Evolutionary conservation across 1,140 invertebrate genomes (phyloP), one percentile per base, ranked within the genome.

Genomic region (Arion vulgaris): DNA sequence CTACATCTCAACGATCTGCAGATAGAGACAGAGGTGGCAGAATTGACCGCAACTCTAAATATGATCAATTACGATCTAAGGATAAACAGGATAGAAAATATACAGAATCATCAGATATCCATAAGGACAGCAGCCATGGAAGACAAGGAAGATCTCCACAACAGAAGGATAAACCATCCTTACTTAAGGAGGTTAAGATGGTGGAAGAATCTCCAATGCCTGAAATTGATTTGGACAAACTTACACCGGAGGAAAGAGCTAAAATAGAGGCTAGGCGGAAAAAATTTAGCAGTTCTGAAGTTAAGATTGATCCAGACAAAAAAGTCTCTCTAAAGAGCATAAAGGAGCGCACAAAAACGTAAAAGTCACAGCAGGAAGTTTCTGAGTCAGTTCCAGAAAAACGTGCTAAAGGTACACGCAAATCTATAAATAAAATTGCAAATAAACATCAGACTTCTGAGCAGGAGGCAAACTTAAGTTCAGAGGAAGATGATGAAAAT

Each of bases 201-300:
- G 36, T 11, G 1, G 38, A 41, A 41, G 71, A 72, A 26, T 23
- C 71, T n/a, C 38, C 71, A 9, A 39, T 72, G 41, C 73, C 73
- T 38, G n/a, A 73, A 28, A 57, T 74, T 49, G 80, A 81, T 45
- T 39, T 81, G 36, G 71, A 81, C 19, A 81, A 81, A 74, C 80
- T 81, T 81, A 78, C 73, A 28, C 79, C 82, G 51, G 84, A 84
- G 34, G 84, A 87, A 77, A 75, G 76, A 36, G 69, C 83, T 28
- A 84, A 73, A 80, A 62, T 87, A 69, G 86, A 85, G 28, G 86
- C 86, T 13, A 79, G 86, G 15, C 74, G 53, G 45, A 80, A 72
- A 51, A 87, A 87, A 45, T 87, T 87, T 84, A 69, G 78, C 51
- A 80, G 28, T 53, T 78, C 51, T 19, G 80, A 83, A 53, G 74